phyloP scores from a whole-genome alignment of 1,140 invertebrate genomes.

The Onthophagus taurus region DNA sequence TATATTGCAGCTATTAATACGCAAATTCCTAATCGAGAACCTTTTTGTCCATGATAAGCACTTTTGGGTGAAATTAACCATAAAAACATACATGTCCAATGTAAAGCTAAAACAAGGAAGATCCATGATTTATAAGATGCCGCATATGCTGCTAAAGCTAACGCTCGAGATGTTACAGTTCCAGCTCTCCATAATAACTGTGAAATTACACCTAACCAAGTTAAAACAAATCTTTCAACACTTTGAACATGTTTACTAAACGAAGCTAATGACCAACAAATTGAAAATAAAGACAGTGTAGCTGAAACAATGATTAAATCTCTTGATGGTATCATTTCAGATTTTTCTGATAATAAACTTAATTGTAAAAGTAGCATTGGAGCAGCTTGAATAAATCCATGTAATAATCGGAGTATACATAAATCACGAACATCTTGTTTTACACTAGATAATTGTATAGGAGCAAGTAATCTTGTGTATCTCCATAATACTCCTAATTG shows the following conservation, averaged over 20 bases:
- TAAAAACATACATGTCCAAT: slow-evolving; percentile 60
- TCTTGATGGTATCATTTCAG: slow-evolving; percentile 46
- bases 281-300: slow-evolving; percentile 69
- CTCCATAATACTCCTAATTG: slow-evolving; percentile 82
- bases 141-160: slow-evolving; percentile 76
- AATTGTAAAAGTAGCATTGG: slow-evolving; percentile 79
- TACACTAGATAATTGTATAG: slow-evolving; percentile 71
- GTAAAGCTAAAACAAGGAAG: slow-evolving; percentile 63
- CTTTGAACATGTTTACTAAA: slow-evolving; percentile 83
- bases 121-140: slow-evolving; percentile 76
- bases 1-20: slow-evolving; percentile 77
- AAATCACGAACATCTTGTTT: slow-evolving; percentile 69
- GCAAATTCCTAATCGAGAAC: slow-evolving; percentile 51
- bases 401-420: slow-evolving; percentile 70
- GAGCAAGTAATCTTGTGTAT: slow-evolving; percentile 79
- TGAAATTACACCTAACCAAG: slow-evolving; percentile 82
- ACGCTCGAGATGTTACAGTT: slow-evolving; percentile 72
- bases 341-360: slow-evolving; percentile 56
- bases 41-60: slow-evolving; percentile 71
- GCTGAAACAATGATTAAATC: slow-evolving; percentile 76
- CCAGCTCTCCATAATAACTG: slow-evolving; percentile 75
- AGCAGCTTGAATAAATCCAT: slow-evolving; percentile 79
- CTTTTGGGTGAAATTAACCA: slow-evolving; percentile 75
- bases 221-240: slow-evolving; percentile 73
- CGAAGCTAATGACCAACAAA: slow-evolving; percentile 84